Evolutionary conservation across 2,797 vertebrate species (phyloP).

Genomic region (Myoxocephalus aenaeus): DNA sequence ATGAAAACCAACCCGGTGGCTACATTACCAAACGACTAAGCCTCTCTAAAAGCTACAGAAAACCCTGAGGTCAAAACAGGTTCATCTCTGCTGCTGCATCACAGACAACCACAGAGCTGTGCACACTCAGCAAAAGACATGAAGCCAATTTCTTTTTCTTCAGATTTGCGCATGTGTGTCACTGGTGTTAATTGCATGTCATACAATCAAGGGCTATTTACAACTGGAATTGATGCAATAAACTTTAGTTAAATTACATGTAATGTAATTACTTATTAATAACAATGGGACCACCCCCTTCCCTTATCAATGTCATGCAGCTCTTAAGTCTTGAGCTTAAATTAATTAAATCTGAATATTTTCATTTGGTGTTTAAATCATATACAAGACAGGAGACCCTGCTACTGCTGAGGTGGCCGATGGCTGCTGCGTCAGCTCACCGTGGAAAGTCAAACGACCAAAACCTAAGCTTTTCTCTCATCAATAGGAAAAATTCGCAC

Average conservation of each 20-base stretch:
- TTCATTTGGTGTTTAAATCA: background rate
- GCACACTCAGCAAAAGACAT: background rate
- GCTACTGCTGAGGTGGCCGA: background rate
- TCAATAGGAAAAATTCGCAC: too few species aligned
- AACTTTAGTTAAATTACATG: too few species aligned
- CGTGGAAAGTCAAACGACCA: too few species aligned
- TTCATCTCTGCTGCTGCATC: conserved; percentile 29
- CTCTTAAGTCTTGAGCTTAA: background rate
- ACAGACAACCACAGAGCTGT: conserved; percentile 8
- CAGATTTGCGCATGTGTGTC: background rate
- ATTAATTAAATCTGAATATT: background rate
- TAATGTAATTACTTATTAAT: background rate
- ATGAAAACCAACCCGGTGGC: conserved; percentile 46
- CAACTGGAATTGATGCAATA: background rate
- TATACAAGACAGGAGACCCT: background rate
- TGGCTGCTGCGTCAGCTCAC: background rate
- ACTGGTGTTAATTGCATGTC: background rate
- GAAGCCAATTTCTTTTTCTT: background rate
- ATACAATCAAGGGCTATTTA: background rate
- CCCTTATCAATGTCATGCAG: background rate
- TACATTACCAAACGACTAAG: conserved; percentile 53
- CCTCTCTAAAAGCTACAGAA: conserved; percentile 50
- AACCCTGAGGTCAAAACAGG: conserved; percentile 41
- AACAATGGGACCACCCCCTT: background rate
- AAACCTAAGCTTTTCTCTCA: too few species aligned